These are phyloP conservation scores for Cyanocitta stelleri DNA, from an alignment of 2,113 vertebrate species.

Conservation along the genomic window DNA sequence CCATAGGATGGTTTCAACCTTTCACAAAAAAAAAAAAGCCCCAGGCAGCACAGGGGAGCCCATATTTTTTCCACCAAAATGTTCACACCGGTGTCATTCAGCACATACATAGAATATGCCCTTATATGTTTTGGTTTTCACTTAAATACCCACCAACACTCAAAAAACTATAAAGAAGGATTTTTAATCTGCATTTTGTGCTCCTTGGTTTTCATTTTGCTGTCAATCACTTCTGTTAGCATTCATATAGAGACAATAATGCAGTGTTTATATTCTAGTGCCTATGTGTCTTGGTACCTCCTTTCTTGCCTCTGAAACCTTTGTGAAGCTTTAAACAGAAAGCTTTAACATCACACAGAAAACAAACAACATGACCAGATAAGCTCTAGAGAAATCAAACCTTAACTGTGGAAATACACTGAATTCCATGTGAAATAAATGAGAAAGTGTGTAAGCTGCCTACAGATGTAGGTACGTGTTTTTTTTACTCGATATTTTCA, in stretches of 20 bases:
- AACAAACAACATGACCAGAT: background rate
- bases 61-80: background rate
- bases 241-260: background rate
- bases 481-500: background rate
- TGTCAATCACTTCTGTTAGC: background rate
- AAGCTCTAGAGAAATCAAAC: slow-evolving; percentile 27
- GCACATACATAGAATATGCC: background rate
- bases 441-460: background rate
- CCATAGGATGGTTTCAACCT: background rate
- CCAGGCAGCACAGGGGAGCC: background rate
- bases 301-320: background rate
- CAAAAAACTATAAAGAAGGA: background rate
- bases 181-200: background rate
- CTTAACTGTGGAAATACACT: background rate
- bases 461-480: background rate
- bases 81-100: background rate
- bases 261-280: background rate
- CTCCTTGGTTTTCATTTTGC: background rate
- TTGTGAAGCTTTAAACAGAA: background rate
- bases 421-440: slow-evolving; percentile 10
- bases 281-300: background rate
- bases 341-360: background rate
- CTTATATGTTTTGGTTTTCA: background rate
- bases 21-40: background rate
- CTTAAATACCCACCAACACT: background rate